Evolutionary conservation across 1,140 invertebrate species (phyloP), one percentile per base, ranked within the genome.

Genomic region (Atta cephalotes): DNA sequence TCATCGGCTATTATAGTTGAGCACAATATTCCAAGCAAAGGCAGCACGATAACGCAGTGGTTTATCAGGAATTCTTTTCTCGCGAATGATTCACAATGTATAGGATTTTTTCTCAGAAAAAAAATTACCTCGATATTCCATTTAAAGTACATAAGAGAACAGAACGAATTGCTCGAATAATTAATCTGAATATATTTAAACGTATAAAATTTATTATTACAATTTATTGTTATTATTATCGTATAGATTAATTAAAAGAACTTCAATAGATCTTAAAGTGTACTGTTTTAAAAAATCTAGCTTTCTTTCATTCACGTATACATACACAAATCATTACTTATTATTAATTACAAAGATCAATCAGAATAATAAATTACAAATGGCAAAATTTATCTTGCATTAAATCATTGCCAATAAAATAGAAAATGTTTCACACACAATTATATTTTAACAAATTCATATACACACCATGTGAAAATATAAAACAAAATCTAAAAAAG

Each of bases 21-120:
- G 72, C 72, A 56, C 56, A 39, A 62, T 76, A 62, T 76, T 76
- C 72, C 72, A 45, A 25, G 72, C 31, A 62, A 76, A 62, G 14
- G 72, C 56, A n/a, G n/a, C 56, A 76, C 53, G 56, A 76, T 76
- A 76, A 76, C 72, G 72, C 56, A 35, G 56, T 45, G 35, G 56
- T 76, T 76, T 76, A 62, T 76, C 35, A 60, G 14, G 14, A 76
- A 76, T 76, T 76, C 72, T 76, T 76, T 35, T 45, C 21, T 76
- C n/a, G n/a, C 35, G 56, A 76, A 60, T 60, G 35, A 60, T 62
- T 76, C 35, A n/a, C 31, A 45, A 35, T 39, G 35, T 35, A 62
- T 18, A n/a, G 31, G 60, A 0, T 60, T 45, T 58, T 74, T 62
- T 25, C n/a, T 25, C 10, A 25, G 66, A 51, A 35, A 49, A 60